Base-by-base conservation (phyloP, 1,140 invertebrate species). In the Leptopilina clavipes region DNA sequence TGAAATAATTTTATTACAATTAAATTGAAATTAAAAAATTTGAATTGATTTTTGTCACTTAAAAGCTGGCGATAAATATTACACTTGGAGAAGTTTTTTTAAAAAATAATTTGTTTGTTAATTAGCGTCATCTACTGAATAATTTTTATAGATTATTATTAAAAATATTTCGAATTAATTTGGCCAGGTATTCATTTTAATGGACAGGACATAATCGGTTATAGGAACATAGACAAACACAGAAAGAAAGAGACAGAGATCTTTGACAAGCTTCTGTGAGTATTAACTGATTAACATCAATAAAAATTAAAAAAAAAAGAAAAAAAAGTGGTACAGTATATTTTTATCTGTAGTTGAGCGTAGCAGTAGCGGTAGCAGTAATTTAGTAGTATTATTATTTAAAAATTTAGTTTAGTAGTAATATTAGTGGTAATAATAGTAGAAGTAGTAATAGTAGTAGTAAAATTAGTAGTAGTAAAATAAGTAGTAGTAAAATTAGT, bases 281-380 rank as follows among this genome's bases (percentile, higher is more conserved):
- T 65, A 14, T 12, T 65, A 22, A 65, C 14, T 37, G 12, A 37
- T 37, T 75, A 40, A 75, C 10, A 73, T 14, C 40, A 43, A 73
- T 44, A 11, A 72, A 70, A 54, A 73, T 77, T 76, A 80, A 79
- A 72, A 37, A 56, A 18, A 37, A 11, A 9, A 14, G 71, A n/a
- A 70, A 44, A 31, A 31, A 31, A 31, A 31, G 5, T 31, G 5
- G 25, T 2, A 2, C 48, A 40, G 18, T 31, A 37, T 72, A 31
- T 70, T 65, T 76, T 18, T 19, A 43, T 71, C 12, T 12, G 0
- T 19, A 70, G 52, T 70, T 25, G 14, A 18, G 52, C 22, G 75
- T 82, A 72, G 77, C 78, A 76, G 54, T 81, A 70, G 76, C 75
- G 72, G 54, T 54, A 54, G 71, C 71, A 65, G 40, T 59, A 74